Evolutionary conservation across 1,140 invertebrate species (phyloP).

Genomic region (Ceratina japonica): DNA sequence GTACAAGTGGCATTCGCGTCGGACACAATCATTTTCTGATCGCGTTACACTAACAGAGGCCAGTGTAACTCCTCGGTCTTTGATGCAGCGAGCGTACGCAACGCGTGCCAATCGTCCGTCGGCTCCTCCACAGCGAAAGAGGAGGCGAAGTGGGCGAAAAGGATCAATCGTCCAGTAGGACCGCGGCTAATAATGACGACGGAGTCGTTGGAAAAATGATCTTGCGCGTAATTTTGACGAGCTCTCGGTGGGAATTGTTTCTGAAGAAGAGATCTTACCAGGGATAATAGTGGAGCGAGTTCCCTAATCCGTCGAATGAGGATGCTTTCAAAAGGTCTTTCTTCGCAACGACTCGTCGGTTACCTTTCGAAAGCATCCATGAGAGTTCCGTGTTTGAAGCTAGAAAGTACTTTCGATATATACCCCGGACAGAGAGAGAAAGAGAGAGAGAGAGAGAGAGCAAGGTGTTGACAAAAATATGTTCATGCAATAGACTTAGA

Average conservation of each 20-base stretch:
- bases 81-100: neutral
- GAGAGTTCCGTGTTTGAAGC: neutral
- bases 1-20: neutral
- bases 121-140: constrained; percentile 30
- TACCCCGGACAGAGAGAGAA: neutral
- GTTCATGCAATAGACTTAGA: constrained; percentile 33
- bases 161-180: constrained; percentile 35
- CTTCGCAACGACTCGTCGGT: constrained; percentile 63
- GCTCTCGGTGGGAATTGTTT: neutral
- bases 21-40: constrained; percentile 6
- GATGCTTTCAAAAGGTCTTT: constrained; percentile 78
- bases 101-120: constrained; percentile 27
- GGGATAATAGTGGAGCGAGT: constrained; percentile 1
- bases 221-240: too few relatives aligned
- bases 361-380: constrained; percentile 80
- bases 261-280: neutral
- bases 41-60: constrained; percentile 13
- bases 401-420: neutral
- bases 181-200: constrained; percentile 17
- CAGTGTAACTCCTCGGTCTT: neutral
- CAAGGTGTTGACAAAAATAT: too few relatives aligned
- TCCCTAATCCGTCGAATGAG: constrained; percentile 30
- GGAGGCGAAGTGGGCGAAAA: constrained; percentile 28
- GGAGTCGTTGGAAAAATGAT: too few relatives aligned
- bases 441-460: neutral